Evolutionary conservation across 1,140 invertebrate species (phyloP).

Genomic region (Mya arenaria): DNA sequence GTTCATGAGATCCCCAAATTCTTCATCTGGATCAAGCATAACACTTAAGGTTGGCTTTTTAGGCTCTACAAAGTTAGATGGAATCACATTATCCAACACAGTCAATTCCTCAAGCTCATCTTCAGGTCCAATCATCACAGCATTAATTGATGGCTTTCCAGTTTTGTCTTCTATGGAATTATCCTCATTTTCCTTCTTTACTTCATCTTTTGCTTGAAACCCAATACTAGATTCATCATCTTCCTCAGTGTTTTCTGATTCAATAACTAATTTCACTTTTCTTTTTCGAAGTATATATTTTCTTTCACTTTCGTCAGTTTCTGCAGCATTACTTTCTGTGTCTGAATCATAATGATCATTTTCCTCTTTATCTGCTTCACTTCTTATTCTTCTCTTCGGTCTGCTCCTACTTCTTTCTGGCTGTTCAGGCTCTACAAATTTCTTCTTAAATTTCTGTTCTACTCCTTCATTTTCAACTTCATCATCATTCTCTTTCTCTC

Average conservation of each 20-base stretch:
- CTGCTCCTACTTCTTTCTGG: neutral
- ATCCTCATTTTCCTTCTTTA: neutral
- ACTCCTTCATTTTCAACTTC: neutral
- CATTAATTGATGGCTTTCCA: constrained; percentile 3
- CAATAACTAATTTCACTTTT: neutral
- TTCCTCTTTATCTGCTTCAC: constrained; percentile 25
- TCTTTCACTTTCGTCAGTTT: constrained; percentile 12
- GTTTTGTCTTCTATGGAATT: neutral
- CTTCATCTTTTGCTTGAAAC: neutral
- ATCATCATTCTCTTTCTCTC: neutral
- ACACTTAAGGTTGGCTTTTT: too few relatives aligned
- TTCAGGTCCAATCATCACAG: constrained; percentile 24
- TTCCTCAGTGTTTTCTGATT: neutral
- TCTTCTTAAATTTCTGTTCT: neutral
- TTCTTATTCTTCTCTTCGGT: constrained; percentile 1
- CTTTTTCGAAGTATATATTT: neutral
- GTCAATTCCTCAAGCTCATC: neutral
- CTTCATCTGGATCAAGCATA: too few relatives aligned
- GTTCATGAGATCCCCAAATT: too few relatives aligned
- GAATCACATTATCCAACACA: too few relatives aligned
- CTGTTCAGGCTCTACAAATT: neutral
- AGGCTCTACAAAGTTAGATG: too few relatives aligned
- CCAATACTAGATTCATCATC: neutral
- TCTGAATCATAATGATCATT: constrained; percentile 44
- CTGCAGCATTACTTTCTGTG: constrained; percentile 43